These are phyloP conservation scores for Stichopus horrens DNA, from an alignment of 53 echinoderm and acorn worm species.

Conservation along the genomic window DNA sequence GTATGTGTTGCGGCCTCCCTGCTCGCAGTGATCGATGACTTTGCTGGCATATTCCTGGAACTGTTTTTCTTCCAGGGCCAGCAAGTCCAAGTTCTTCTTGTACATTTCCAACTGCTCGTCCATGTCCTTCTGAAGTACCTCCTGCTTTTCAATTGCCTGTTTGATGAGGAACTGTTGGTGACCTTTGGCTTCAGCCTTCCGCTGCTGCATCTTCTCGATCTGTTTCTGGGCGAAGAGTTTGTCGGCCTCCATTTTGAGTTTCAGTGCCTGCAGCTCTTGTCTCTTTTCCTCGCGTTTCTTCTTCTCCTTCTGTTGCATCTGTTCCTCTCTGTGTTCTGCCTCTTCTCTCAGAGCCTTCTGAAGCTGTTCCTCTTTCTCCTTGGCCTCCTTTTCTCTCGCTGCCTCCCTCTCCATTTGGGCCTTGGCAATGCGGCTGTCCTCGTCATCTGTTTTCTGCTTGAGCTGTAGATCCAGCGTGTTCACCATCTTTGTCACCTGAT, in stretches of 20 bases:
- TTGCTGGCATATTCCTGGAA: slow-evolving; percentile 91
- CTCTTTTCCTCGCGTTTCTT: slow-evolving; percentile 72
- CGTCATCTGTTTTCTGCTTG: slow-evolving; percentile 80
- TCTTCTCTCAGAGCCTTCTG: slow-evolving; percentile 62
- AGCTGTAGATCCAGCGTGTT: slow-evolving; percentile 73
- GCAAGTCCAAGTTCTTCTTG: slow-evolving; percentile 83
- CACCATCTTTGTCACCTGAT: slow-evolving; percentile 84
- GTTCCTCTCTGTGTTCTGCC: slow-evolving; percentile 71
- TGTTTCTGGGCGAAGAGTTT: slow-evolving; percentile 85
- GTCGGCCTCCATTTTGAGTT: slow-evolving; percentile 87
- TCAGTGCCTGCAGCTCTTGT: slow-evolving; percentile 71
- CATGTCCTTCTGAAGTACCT: slow-evolving; percentile 14
- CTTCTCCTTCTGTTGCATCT: slow-evolving; percentile 62
- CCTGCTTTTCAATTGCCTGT: slow-evolving; percentile 67
- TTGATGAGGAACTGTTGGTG: slow-evolving; percentile 71
- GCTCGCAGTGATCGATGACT: slow-evolving; percentile 89
- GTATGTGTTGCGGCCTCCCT: slow-evolving; percentile 84
- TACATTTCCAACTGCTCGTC: slow-evolving; percentile 86
- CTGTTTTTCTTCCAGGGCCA: slow-evolving; percentile 86
- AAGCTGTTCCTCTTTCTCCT: slow-evolving; percentile 71
- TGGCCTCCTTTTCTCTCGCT: slow-evolving; percentile 65
- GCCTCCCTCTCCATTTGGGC: slow-evolving; percentile 84
- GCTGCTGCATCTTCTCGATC: slow-evolving; percentile 65
- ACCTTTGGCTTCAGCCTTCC: slow-evolving; percentile 54
- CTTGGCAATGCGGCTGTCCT: slow-evolving; percentile 86